Conservation (phyloP, 2,113 vertebrate genomes). For the Lophotis ruficrista region DNA sequence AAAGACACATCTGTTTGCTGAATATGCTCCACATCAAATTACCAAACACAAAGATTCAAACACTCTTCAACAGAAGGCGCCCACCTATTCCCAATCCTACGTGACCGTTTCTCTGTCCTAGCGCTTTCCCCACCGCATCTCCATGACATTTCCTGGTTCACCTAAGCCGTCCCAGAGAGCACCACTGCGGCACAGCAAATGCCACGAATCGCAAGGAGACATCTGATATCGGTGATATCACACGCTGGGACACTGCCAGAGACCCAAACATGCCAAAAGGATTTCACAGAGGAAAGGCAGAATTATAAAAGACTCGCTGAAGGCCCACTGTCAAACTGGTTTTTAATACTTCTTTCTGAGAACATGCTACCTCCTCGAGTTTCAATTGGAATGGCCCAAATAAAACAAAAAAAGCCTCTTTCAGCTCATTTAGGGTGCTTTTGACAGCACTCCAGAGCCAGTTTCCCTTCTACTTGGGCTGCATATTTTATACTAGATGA, state of each 20-base stretch:
- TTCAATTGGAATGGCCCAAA: not conserved
- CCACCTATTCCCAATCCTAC: not conserved
- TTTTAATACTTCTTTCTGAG: not conserved
- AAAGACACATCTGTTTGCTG: not conserved
- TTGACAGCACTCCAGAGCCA: not conserved
- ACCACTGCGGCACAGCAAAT: not conserved
- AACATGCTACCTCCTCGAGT: not conserved
- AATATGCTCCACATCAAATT: not conserved
- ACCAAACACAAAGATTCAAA: not conserved
- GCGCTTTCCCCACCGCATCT: rapidly evolving
- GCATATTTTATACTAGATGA: not conserved
- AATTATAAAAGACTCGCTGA: constrained; percentile 26
- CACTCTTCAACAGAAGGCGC: not conserved
- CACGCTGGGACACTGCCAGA: constrained; percentile 18
- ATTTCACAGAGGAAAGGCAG: constrained; percentile 37
- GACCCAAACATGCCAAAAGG: constrained; percentile 31
- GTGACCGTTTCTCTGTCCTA: rapidly evolving
- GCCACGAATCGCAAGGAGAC: not conserved
- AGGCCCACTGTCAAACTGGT: not conserved
- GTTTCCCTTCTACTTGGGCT: not conserved
- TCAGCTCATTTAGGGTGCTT: not conserved
- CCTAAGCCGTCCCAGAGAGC: not conserved
- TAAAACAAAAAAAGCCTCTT: not conserved
- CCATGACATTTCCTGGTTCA: constrained; percentile 6
- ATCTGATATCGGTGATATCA: constrained; percentile 38